These are phyloP conservation scores for Atherinosoma microstoma DNA, from an alignment of 2,797 vertebrate species.

Conservation along the genomic window DNA sequence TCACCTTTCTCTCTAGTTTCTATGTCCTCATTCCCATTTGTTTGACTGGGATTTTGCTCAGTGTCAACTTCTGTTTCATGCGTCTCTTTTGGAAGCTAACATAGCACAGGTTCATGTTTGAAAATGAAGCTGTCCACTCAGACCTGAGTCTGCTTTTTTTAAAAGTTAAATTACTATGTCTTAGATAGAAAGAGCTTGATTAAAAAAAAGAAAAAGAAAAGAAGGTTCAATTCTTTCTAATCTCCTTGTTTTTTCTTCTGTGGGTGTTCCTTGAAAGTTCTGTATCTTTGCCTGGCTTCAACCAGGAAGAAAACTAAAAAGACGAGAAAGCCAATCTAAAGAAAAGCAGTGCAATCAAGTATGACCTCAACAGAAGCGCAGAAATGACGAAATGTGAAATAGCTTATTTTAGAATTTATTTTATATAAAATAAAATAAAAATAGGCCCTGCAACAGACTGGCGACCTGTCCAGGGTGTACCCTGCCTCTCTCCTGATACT, in stretches of 20 bases:
- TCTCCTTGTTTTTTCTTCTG: constrained; percentile 38
- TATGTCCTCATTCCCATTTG: constrained; percentile 32
- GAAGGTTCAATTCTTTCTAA: constrained; percentile 44
- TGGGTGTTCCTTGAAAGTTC: constrained; percentile 51
- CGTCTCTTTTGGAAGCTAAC: constrained; percentile 45
- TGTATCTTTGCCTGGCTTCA: constrained; percentile 24
- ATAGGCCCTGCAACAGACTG: no score
- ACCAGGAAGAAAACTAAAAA: constrained; percentile 16
- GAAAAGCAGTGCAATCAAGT: constrained; percentile 48
- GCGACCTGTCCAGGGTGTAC: no score
- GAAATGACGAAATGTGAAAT: constrained; percentile 16
- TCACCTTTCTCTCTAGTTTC: constrained; percentile 48
- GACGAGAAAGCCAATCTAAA: constrained; percentile 48
- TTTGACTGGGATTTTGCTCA: constrained; percentile 39
- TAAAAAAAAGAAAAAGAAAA: not conserved
- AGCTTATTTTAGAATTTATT: constrained; percentile 13
- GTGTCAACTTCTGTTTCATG: constrained; percentile 2
- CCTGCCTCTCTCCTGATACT: no score
- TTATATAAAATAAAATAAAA: not conserved
- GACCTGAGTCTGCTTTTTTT: constrained; percentile 16
- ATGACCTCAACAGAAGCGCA: constrained; percentile 30
- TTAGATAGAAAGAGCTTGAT: not conserved
- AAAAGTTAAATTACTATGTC: constrained; percentile 39
- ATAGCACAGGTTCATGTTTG: constrained; percentile 20
- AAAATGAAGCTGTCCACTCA: constrained; percentile 45